A percentile compares a stretch with the other conserved stretches of the same genome.
Conservation (phyloP, 2,113 vertebrate species). For the Mola mola region DNA sequence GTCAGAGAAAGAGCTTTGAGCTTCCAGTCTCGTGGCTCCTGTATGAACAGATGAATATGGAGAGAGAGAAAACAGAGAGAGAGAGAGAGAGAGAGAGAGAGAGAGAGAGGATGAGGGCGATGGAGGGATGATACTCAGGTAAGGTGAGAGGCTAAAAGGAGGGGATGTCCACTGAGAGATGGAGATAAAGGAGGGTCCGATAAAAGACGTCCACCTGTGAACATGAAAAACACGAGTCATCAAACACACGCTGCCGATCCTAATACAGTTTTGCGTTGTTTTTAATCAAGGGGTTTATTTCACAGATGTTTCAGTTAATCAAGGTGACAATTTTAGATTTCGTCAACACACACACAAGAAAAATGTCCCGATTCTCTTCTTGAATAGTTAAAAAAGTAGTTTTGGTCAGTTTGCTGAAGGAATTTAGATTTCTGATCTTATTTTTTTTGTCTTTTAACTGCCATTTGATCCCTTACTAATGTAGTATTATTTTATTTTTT, state of each 20-base stretch:
- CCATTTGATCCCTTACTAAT: background rate
- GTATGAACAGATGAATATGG: constrained; percentile 42
- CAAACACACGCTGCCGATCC: too few relatives aligned
- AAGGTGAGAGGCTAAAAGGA: background rate
- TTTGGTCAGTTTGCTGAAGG: background rate
- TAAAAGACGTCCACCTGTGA: background rate
- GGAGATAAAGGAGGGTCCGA: background rate
- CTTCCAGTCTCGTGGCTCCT: constrained; percentile 37
- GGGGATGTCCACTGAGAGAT: constrained; percentile 5
- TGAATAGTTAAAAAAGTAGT: background rate
- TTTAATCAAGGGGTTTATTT: too few relatives aligned
- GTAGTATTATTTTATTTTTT: background rate
- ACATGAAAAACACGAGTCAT: background rate
- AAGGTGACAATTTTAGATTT: too few relatives aligned
- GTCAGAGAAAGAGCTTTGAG: constrained; percentile 53
- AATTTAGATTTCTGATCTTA: too few relatives aligned
- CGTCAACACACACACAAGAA: too few relatives aligned
- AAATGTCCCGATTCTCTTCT: too few relatives aligned
- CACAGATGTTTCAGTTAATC: too few relatives aligned
- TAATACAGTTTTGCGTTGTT: too few relatives aligned
- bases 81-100: constrained; percentile 15
- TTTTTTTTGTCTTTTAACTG: background rate
- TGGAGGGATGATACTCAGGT: constrained; percentile 1
- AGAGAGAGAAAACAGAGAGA: too few relatives aligned
- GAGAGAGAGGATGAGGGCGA: constrained; percentile 7